A percentile compares a stretch with the other conserved stretches of the same genome.
These are phyloP conservation scores for Laticauda laticaudata DNA, from an alignment of 2,113 vertebrate species.

Conservation along the genomic window DNA sequence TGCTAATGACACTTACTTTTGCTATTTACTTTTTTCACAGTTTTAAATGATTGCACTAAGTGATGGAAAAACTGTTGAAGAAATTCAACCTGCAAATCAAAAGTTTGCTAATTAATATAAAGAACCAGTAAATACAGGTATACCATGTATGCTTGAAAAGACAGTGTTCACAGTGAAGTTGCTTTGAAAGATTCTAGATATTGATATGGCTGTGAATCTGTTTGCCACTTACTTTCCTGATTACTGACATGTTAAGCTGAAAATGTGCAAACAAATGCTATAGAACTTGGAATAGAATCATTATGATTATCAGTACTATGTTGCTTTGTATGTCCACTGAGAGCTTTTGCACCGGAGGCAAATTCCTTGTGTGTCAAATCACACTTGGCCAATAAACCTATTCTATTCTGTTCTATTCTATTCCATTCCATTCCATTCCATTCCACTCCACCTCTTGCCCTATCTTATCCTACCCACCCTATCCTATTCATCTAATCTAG, in stretches of 20 bases:
- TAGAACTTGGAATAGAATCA: background rate
- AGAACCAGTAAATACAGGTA: background rate
- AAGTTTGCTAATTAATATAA: background rate
- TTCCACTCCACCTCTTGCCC: no score
- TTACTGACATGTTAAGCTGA: background rate
- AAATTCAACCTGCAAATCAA: conserved; percentile 15
- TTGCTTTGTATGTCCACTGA: background rate
- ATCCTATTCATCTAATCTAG: no score
- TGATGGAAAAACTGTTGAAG: conserved; percentile 37
- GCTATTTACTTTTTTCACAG: conserved; percentile 52
- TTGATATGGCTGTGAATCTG: background rate
- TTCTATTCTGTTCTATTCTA: no score
- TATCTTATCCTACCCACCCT: no score
- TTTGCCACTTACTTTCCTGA: background rate
- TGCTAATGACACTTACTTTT: conserved; percentile 40
- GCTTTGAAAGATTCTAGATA: background rate
- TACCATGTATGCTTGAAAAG: background rate
- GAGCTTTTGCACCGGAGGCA: background rate
- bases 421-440: no score
- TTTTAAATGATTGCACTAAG: conserved; percentile 34
- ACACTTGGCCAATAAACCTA: no score
- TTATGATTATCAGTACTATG: background rate
- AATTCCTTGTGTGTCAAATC: no score
- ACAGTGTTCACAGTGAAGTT: background rate
- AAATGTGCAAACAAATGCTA: background rate